Evolutionary conservation across 2,888 invertebrate genomes (phyloP).

Genomic region (Apamea anceps): DNA sequence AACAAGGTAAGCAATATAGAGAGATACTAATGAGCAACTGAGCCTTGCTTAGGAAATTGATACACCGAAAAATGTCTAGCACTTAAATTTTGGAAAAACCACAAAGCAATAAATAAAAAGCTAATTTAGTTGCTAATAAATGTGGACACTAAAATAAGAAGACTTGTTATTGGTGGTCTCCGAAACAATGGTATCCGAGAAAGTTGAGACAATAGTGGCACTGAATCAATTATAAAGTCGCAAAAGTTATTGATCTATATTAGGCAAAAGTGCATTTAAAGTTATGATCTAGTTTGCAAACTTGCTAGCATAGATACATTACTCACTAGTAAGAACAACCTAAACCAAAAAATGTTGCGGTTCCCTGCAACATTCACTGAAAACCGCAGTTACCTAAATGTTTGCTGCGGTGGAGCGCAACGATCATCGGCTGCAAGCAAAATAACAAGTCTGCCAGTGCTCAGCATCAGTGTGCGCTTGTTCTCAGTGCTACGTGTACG

Average conservation of each 20-base stretch:
- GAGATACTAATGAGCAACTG: neutral
- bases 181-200: neutral
- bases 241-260: neutral
- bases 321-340: neutral
- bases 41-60: neutral
- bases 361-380: constrained; percentile 71
- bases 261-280: neutral
- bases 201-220: too few relatives aligned
- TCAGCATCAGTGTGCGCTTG: constrained; percentile 70
- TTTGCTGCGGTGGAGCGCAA: constrained; percentile 61
- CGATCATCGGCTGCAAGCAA: constrained; percentile 70
- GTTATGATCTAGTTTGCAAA: neutral
- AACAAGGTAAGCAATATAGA: neutral
- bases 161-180: neutral
- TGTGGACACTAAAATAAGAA: neutral
- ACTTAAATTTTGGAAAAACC: neutral
- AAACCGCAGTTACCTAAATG: constrained; percentile 70
- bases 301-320: neutral
- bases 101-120: neutral
- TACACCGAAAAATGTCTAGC: neutral
- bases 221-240: neutral
- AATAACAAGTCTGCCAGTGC: constrained; percentile 66
- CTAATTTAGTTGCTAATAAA: neutral
- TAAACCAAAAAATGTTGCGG: constrained; percentile 68
- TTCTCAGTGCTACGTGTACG: constrained; percentile 70